These are phyloP conservation scores for Euplagia quadripunctaria DNA, from an alignment of 2,888 invertebrate species.

Conservation along the genomic window DNA sequence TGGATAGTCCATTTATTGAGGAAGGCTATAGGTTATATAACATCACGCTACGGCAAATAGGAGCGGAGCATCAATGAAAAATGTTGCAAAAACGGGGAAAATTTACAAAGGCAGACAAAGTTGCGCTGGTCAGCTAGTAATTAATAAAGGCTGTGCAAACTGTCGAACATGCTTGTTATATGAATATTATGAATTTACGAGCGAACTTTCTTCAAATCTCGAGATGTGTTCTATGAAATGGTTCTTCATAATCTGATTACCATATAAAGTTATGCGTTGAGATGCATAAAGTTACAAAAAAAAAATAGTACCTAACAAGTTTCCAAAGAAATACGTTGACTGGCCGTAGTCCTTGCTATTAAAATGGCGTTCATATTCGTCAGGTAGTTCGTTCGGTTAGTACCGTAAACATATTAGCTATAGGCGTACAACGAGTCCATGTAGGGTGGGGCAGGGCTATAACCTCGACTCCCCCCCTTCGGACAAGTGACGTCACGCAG, in stretches of 20 bases:
- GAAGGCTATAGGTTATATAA: too few species aligned
- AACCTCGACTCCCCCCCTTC: slow-evolving; percentile 31
- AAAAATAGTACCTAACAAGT: neutral
- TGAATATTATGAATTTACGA: too few species aligned
- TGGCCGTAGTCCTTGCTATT: neutral
- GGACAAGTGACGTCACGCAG: slow-evolving; percentile 17
- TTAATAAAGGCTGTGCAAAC: neutral
- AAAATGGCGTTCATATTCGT: slow-evolving; percentile 13
- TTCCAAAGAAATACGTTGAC: neutral
- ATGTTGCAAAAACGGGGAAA: too few species aligned
- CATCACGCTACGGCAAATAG: too few species aligned
- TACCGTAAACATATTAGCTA: slow-evolving; percentile 22
- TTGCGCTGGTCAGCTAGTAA: too few species aligned
- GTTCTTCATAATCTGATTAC: slow-evolving; percentile 3
- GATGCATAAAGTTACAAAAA: slow-evolving; percentile 6
- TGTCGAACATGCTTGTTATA: neutral
- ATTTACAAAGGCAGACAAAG: too few species aligned
- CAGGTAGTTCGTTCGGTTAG: slow-evolving; percentile 17
- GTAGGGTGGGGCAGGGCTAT: slow-evolving; percentile 31
- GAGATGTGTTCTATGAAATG: neutral
- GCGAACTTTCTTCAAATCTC: neutral
- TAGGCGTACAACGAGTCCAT: slow-evolving; percentile 25
- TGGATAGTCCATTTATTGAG: too few species aligned
- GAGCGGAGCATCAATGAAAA: too few species aligned
- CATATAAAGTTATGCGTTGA: neutral